Evolutionary conservation across 2,113 vertebrate species (phyloP).

Genomic region (Zosterops hypoxanthus): DNA sequence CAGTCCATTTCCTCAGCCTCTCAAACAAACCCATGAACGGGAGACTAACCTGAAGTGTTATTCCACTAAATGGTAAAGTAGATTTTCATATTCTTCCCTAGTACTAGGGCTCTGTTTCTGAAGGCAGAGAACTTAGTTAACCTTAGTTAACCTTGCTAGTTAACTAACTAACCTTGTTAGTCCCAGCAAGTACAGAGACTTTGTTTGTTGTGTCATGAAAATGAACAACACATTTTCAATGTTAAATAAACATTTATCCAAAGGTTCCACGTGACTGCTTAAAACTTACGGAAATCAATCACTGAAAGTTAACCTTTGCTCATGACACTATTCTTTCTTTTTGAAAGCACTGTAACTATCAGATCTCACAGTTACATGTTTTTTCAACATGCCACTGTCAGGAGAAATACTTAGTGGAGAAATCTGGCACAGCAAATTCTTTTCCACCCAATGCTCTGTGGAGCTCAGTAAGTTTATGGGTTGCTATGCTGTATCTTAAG

Average conservation of each 20-base stretch:
- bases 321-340: neutral
- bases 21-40: neutral
- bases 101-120: neutral
- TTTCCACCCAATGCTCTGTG: conserved; percentile 23
- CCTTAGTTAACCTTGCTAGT: neutral
- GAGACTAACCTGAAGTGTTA: neutral
- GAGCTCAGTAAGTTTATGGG: conserved; percentile 20
- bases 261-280: neutral
- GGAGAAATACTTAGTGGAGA: conserved; percentile 52
- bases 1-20: neutral
- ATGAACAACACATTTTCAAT: conserved; percentile 8
- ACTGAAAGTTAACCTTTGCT: conserved; percentile 51
- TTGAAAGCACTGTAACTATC: neutral
- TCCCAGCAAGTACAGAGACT: neutral
- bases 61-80: neutral
- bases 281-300: conserved; percentile 51
- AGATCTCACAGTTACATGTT: neutral
- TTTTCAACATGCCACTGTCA: conserved; percentile 41
- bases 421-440: conserved; percentile 35
- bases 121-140: neutral
- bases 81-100: neutral
- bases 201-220: conserved; percentile 38
- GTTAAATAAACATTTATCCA: conserved; percentile 56
- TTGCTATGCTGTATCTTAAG: conserved; percentile 42
- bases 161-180: neutral